These are phyloP conservation scores for Oreochromis aureus DNA, from an alignment of 2,113 vertebrate species.

Conservation along the genomic window DNA sequence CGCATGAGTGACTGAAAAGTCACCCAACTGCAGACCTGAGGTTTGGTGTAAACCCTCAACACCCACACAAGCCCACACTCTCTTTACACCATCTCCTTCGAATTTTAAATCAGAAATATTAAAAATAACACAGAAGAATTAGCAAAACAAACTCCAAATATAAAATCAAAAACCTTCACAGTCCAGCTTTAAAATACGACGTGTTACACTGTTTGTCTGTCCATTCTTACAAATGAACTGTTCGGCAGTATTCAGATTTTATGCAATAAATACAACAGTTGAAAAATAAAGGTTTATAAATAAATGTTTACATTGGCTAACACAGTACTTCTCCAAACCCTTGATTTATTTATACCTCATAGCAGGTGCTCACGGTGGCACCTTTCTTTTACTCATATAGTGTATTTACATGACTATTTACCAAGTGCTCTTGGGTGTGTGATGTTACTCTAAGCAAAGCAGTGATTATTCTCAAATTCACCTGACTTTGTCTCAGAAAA, in stretches of 20 bases:
- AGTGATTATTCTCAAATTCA: background rate
- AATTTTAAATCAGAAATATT: background rate
- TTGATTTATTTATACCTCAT: background rate
- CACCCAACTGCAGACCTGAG: background rate
- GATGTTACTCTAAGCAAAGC: background rate
- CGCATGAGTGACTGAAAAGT: background rate
- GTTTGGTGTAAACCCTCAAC: background rate
- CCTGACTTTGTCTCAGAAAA: background rate
- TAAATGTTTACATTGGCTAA: background rate
- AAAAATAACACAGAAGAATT: background rate
- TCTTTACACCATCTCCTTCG: background rate
- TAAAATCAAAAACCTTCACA: background rate
- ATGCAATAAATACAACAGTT: background rate
- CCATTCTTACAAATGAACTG: background rate
- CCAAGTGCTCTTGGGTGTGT: background rate
- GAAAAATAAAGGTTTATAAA: background rate
- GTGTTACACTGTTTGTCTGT: background rate
- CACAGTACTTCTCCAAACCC: background rate
- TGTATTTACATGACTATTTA: constrained; percentile 16
- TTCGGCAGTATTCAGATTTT: background rate
- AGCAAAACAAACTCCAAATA: background rate
- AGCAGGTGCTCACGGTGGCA: background rate
- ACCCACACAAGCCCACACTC: background rate
- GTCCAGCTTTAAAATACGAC: background rate
- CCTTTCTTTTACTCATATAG: background rate